phyloP scores from a whole-genome alignment of 2,113 vertebrate genomes.

The Falco punctatus region DNA sequence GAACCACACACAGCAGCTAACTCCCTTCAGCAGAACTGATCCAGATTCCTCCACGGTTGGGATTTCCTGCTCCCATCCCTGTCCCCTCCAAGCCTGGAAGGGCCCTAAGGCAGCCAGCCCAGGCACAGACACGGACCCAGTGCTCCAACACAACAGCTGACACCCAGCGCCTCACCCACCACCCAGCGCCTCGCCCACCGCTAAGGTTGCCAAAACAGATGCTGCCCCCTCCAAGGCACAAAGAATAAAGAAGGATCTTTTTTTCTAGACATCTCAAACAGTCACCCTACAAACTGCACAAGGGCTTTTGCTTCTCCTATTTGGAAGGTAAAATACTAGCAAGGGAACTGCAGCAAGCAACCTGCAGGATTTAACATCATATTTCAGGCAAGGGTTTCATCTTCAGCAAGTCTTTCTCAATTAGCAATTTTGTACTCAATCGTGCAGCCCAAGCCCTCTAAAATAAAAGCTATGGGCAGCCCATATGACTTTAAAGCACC shows the following conservation, averaged over 20 bases:
- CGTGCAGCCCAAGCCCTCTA: constrained; percentile 16
- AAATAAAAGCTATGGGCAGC: constrained; percentile 42
- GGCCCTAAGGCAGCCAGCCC: too few relatives aligned
- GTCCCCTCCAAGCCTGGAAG: too few relatives aligned
- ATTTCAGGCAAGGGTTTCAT: constrained; percentile 12
- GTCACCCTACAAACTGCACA: neutral
- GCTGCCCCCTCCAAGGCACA: too few relatives aligned
- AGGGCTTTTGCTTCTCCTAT: neutral
- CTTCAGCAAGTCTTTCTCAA: constrained; percentile 28
- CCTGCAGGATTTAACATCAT: neutral
- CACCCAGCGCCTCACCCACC: too few relatives aligned
- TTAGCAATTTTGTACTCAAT: constrained; percentile 40
- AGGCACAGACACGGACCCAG: too few relatives aligned
- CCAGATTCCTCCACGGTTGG: too few relatives aligned
- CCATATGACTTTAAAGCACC: constrained; percentile 44
- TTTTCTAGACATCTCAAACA: neutral
- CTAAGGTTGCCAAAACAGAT: too few relatives aligned
- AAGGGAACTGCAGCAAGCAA: neutral
- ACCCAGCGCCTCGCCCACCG: too few relatives aligned
- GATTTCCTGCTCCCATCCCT: too few relatives aligned
- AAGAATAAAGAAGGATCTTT: neutral
- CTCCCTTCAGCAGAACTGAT: too few relatives aligned
- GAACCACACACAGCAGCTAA: too few relatives aligned
- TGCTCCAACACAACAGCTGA: too few relatives aligned
- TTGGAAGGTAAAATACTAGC: neutral